Evolutionary conservation across 1,140 invertebrate species (phyloP), one percentile per base, ranked within the genome.

Genomic region (Trichonephila clavipes): DNA sequence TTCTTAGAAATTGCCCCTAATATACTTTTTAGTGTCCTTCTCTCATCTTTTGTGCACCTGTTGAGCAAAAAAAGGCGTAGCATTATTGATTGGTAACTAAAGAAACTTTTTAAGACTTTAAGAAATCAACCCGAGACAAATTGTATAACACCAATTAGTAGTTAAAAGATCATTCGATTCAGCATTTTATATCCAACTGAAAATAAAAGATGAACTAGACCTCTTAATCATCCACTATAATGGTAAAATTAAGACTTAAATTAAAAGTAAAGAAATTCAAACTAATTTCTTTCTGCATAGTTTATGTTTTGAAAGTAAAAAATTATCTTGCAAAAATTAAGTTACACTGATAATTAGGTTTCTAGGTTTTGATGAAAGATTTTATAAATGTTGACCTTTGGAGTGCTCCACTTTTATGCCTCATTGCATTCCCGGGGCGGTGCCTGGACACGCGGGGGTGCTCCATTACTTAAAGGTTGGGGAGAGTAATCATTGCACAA

Each of bases 351-450:
- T 51, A 0, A 51, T 51, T 51, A 51, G 10, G 7, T 51, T 51
- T 51, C 51, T 51, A 51, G 8, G 10, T 12, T 12, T 51, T 51
- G 51, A 51, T 10, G 51, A 10, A 51, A 51, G 7, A 51, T n/a
- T 0, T 10, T n/a, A 66, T 21, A 66, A 66, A n/a, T 72, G 69
- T 72, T 72, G 69, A 72, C 69, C 69, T 72, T 72, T 72, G 69
- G 69, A 72, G 69, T 72, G 69, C 69, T 72, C 69, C 16, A 34
- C n/a, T 72, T 72, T 72, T 34, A n/a, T 28, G 69, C 69, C 14
- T 72, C 69, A 34, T 51, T 72, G 10, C 59, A 88, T 88, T 34
- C 51, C 64, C 21, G 62, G 87, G 87, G 87, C 87, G 87, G 87
- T 88, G 87, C 64, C 87, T n/a, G 59, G 59, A 24, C n/a, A 51